Percentiles rank a stretch among this genome's conserved stretches.
Evolutionary conservation across 2,797 vertebrate genomes (phyloP).

Genomic region (Danio tinwini): DNA sequence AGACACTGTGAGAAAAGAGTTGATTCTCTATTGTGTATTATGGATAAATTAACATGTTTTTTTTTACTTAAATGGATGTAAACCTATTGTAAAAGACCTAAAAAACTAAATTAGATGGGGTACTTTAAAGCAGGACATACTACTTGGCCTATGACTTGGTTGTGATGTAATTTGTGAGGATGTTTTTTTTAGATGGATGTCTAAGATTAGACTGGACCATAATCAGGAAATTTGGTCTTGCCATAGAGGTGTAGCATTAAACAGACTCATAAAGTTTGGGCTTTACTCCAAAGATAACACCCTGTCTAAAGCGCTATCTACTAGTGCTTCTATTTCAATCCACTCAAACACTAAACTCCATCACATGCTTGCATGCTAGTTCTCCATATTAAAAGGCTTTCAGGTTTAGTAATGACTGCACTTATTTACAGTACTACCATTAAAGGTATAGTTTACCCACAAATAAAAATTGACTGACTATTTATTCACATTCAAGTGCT

Average conservation of each 20-base stretch:
- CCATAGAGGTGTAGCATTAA: conserved; percentile 15
- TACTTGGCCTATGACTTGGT: background rate
- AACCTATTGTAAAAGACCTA: too few species aligned
- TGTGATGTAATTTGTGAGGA: background rate
- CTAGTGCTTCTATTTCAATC: conserved; percentile 26
- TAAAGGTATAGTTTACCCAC: too few species aligned
- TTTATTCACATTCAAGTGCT: too few species aligned
- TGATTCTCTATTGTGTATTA: too few species aligned
- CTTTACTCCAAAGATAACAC: conserved; percentile 48
- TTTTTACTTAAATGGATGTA: too few species aligned
- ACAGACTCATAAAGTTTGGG: conserved; percentile 37
- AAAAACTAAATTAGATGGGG: too few species aligned
- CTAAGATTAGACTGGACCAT: background rate
- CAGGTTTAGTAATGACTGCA: background rate
- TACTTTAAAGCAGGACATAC: background rate
- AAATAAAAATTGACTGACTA: too few species aligned
- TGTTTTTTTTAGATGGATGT: conserved; percentile 4
- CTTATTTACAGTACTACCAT: background rate
- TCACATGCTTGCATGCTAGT: conserved; percentile 20
- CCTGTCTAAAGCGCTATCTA: conserved; percentile 27
- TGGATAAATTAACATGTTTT: too few species aligned
- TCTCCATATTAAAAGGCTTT: conserved; percentile 11
- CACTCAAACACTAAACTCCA: conserved; percentile 26
- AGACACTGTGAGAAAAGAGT: too few species aligned
- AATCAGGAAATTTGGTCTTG: conserved; percentile 11